Conservation (phyloP, 2,113 vertebrate genomes). For the Myocastor coypus region DNA sequence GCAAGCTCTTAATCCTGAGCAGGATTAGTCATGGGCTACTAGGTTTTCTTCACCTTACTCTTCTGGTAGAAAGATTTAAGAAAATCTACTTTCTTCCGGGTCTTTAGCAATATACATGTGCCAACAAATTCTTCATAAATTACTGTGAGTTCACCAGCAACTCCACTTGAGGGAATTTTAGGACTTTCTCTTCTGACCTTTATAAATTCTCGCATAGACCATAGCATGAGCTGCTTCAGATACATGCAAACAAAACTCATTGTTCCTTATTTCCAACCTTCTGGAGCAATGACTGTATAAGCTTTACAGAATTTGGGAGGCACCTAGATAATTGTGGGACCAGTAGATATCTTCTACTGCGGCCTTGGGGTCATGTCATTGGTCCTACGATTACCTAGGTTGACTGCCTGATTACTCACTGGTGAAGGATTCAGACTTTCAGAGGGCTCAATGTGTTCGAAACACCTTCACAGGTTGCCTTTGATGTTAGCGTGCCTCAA, state of each 20-base stretch:
- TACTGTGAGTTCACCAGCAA: constrained; percentile 83
- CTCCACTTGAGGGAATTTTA: constrained; percentile 81
- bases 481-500: constrained; percentile 85
- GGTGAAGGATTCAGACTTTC: constrained; percentile 84
- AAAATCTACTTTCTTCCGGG: constrained; percentile 83
- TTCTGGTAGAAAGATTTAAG: constrained; percentile 76
- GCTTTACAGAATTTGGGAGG: constrained; percentile 83
- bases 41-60: constrained; percentile 84
- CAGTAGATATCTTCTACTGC: constrained; percentile 82
- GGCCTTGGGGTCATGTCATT: constrained; percentile 83
- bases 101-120: constrained; percentile 83
- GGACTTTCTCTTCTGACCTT: constrained; percentile 83
- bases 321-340: too few species aligned
- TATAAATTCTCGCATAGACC: constrained; percentile 84
- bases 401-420: constrained; percentile 83
- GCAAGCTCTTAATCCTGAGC: constrained; percentile 84
- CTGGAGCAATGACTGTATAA: constrained; percentile 80
- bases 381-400: constrained; percentile 84
- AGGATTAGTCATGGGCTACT: constrained; percentile 69
- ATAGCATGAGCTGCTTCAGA: constrained; percentile 83
- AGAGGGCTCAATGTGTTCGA: constrained; percentile 82
- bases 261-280: constrained; percentile 81
- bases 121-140: constrained; percentile 77
- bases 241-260: constrained; percentile 84
- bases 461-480: constrained; percentile 84